Evolutionary conservation across 1,140 invertebrate genomes (phyloP).

Genomic region (Lordiphosa clarofinis): DNA sequence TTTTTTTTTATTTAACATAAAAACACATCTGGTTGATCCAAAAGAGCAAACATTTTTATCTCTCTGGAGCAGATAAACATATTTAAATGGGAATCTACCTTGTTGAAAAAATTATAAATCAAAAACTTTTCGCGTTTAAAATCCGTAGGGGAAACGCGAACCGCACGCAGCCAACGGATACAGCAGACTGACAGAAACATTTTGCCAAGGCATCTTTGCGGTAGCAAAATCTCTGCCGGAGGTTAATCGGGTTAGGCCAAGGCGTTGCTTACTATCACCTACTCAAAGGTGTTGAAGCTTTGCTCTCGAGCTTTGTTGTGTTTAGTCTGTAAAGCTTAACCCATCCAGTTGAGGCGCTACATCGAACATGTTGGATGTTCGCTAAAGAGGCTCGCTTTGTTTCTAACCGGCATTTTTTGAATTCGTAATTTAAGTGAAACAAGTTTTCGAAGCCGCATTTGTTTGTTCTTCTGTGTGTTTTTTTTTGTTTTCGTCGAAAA

Average conservation of each 20-base stretch:
- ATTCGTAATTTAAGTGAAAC: constrained; percentile 52
- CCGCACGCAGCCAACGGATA: constrained; percentile 53
- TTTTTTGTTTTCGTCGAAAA: constrained; percentile 31
- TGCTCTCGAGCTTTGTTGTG: not conserved
- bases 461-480: constrained; percentile 26
- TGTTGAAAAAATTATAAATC: constrained; percentile 17
- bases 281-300: constrained; percentile 7
- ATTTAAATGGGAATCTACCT: constrained; percentile 46
- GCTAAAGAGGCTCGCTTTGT: constrained; percentile 59
- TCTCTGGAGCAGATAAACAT: constrained; percentile 29
- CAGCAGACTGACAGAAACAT: constrained; percentile 49
- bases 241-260: constrained; percentile 11
- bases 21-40: constrained; percentile 46
- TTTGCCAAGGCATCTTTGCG: constrained; percentile 59
- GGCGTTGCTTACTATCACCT: constrained; percentile 30
- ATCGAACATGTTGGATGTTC: constrained; percentile 51
- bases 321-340: constrained; percentile 21
- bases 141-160: constrained; percentile 26
- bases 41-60: constrained; percentile 25
- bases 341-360: constrained; percentile 26
- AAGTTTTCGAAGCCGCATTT: constrained; percentile 37
- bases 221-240: constrained; percentile 52
- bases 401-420: constrained; percentile 63
- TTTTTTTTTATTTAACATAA: constrained; percentile 27
- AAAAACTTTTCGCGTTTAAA: constrained; percentile 32